phyloP scores from a whole-genome alignment of 2,797 vertebrate species.

The Lophius americanus region DNA sequence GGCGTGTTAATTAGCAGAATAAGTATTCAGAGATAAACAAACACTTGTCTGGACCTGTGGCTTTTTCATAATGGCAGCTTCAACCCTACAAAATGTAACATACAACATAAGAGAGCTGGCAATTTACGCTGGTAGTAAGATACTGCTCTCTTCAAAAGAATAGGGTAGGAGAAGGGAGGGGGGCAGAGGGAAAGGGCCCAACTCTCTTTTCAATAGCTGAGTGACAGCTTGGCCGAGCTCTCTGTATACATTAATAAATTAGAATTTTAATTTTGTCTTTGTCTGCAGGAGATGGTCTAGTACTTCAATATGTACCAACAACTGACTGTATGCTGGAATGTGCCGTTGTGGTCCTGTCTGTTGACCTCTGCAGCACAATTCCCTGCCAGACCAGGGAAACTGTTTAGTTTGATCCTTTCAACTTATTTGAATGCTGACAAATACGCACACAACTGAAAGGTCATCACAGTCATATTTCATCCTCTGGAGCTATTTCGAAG shows the following conservation, averaged over 20 bases:
- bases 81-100: slow-evolving; percentile 53
- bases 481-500: slow-evolving; percentile 89
- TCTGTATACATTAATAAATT: slow-evolving; percentile 99
- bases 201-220: slow-evolving; percentile 92
- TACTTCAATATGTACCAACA: slow-evolving; percentile 92
- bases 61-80: slow-evolving; percentile 61
- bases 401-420: slow-evolving; percentile 95
- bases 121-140: slow-evolving; percentile 71
- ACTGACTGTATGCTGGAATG: slow-evolving; percentile 91
- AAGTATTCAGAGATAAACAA: slow-evolving; percentile 71
- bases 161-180: slow-evolving; percentile 50
- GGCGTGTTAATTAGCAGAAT: slow-evolving; percentile 70
- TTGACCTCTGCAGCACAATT: slow-evolving; percentile 93
- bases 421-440: slow-evolving; percentile 97
- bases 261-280: slow-evolving; percentile 98
- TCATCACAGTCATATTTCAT: slow-evolving; percentile 94
- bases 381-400: slow-evolving; percentile 89
- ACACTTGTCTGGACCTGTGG: slow-evolving; percentile 69
- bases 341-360: slow-evolving; percentile 82
- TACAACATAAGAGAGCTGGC: slow-evolving; percentile 61
- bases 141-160: slow-evolving; percentile 71
- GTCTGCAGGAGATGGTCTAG: slow-evolving; percentile 89
- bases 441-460: slow-evolving; percentile 97
- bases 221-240: slow-evolving; percentile 94
- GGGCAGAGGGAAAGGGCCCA: slow-evolving; percentile 70